These are phyloP conservation scores for Urocitellus parryii DNA, from an alignment of 2,113 vertebrate genomes.

Conservation along the genomic window DNA sequence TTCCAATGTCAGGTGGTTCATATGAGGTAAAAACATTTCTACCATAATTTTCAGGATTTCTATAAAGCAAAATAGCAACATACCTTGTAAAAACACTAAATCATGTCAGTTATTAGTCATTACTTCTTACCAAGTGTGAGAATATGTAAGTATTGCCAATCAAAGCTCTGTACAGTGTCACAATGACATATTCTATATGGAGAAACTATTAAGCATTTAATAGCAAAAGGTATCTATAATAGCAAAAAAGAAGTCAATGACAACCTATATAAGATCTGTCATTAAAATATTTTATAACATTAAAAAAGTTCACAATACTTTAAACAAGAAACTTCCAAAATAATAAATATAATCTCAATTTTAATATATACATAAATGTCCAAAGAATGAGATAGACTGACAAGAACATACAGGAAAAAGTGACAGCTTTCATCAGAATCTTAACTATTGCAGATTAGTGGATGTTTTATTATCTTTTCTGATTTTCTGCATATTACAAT, in stretches of 20 bases:
- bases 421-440: not conserved
- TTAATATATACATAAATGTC: constrained; percentile 18
- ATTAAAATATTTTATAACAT: constrained; percentile 27
- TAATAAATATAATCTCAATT: not conserved
- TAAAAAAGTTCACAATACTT: constrained; percentile 1
- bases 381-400: not conserved
- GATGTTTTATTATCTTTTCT: not conserved
- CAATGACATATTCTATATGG: not conserved
- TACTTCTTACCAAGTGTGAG: not conserved
- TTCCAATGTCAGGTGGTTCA: constrained; percentile 91
- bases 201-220: constrained; percentile 38
- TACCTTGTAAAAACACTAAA: constrained; percentile 39
- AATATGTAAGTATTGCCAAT: not conserved
- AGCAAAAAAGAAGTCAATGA: not conserved
- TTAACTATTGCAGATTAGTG: constrained; percentile 28
- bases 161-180: constrained; percentile 31
- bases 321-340: constrained; percentile 32
- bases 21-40: constrained; percentile 95
- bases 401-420: not conserved
- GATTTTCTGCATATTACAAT: constrained; percentile 42
- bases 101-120: not conserved
- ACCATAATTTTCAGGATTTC: constrained; percentile 93
- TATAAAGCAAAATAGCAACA: constrained; percentile 82
- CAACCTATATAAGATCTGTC: not conserved
- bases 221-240: not conserved